Evolutionary conservation across 2,113 vertebrate species (phyloP).

Genomic region (Etheostoma cragini): DNA sequence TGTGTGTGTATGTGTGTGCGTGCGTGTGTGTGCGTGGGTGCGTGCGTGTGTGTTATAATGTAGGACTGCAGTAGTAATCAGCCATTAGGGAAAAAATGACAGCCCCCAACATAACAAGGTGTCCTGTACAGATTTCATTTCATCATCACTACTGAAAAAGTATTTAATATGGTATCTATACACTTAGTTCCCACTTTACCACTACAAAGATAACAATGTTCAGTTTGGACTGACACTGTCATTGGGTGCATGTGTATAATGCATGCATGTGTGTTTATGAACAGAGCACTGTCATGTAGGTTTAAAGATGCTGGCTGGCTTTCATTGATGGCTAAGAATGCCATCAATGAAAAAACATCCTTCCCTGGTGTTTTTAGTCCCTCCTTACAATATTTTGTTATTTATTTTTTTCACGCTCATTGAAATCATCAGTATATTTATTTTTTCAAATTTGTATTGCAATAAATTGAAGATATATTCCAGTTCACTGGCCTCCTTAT

Average conservation of each 20-base stretch:
- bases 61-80: neutral
- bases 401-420: slow-evolving; percentile 4
- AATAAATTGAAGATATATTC: slow-evolving; percentile 51
- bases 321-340: neutral
- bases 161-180: too few species aligned
- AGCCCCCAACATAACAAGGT: neutral
- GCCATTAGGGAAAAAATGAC: neutral
- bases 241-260: neutral
- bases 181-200: too few species aligned
- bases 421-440: slow-evolving; percentile 8
- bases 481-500: slow-evolving; percentile 67
- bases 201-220: too few species aligned
- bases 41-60: neutral
- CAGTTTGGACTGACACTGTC: too few species aligned
- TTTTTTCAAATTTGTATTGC: slow-evolving; percentile 3
- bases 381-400: neutral
- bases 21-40: neutral
- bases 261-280: neutral
- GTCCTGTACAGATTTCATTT: too few species aligned
- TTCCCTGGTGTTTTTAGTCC: neutral
- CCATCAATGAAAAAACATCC: neutral
- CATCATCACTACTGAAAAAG: too few species aligned
- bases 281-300: neutral
- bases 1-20: neutral
- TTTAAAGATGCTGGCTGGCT: neutral